Conservation (phyloP, 1,140 invertebrate species). For the Pectinophora gossypiella region DNA sequence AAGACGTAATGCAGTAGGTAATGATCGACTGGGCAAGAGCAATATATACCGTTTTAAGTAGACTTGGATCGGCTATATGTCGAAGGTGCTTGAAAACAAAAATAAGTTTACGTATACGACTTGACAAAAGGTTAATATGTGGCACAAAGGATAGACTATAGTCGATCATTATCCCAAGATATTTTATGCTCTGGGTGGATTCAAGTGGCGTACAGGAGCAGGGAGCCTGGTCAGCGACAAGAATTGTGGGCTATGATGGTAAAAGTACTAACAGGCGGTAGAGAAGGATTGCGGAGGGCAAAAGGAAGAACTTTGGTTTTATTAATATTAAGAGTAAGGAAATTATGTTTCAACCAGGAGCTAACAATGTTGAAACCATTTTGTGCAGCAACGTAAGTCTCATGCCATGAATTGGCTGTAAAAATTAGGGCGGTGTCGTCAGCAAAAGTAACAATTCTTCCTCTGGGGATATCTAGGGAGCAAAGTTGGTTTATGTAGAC, state of each 20-base stretch:
- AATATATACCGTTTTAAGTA: not conserved
- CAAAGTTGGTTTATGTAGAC: slow-evolving; percentile 8
- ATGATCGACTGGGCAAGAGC: not conserved
- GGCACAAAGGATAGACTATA: not conserved
- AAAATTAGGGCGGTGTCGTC: slow-evolving; percentile 10
- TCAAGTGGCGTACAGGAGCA: not conserved
- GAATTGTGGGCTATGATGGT: not conserved
- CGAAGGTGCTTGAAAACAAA: not conserved
- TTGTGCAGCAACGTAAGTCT: not conserved
- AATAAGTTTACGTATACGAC: slow-evolving; percentile 1
- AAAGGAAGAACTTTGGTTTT: slow-evolving; percentile 7
- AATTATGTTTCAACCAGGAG: not conserved
- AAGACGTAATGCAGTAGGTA: slow-evolving; percentile 1
- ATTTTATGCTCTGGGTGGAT: not conserved
- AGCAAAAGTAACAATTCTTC: not conserved
- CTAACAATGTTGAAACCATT: not conserved
- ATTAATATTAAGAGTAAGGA: slow-evolving; percentile 4
- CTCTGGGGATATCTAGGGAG: not conserved
- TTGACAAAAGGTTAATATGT: not conserved
- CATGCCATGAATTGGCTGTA: not conserved
- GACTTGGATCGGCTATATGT: not conserved
- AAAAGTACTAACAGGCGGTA: not conserved
- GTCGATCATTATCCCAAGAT: slow-evolving; percentile 1
- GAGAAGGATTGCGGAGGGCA: not conserved
- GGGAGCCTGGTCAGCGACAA: not conserved